A percentile compares a stretch with the other conserved stretches of the same genome.
Conservation (phyloP, 1,140 invertebrate species). For the Aphaenogaster ashmeadi region DNA sequence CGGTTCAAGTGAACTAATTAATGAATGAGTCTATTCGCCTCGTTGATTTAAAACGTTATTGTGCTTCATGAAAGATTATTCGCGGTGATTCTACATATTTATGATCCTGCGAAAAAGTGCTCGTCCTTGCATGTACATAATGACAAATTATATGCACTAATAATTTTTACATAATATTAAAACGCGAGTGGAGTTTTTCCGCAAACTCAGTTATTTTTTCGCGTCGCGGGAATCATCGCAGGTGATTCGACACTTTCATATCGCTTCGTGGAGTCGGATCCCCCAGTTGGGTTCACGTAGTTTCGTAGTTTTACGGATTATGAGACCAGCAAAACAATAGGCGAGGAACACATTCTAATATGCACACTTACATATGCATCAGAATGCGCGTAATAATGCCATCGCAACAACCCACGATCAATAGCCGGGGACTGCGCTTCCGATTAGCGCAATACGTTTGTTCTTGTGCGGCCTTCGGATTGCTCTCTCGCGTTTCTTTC, state of each 20-base stretch:
- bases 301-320: conserved; percentile 40
- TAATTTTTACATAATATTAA: not conserved
- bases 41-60: not conserved
- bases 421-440: conserved; percentile 37
- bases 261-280: not conserved
- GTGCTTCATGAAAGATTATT: not conserved
- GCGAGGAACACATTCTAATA: conserved; percentile 40
- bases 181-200: not conserved
- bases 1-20: not conserved
- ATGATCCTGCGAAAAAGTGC: not conserved
- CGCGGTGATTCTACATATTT: not conserved
- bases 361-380: conserved; percentile 62
- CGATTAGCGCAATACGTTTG: conserved; percentile 57
- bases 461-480: conserved; percentile 38
- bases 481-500: conserved; percentile 26
- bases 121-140: not conserved
- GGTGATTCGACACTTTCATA: conserved; percentile 26
- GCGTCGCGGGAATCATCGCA: not conserved
- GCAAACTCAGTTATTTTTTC: not conserved
- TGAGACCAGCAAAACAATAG: conserved; percentile 57
- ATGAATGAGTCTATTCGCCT: not conserved
- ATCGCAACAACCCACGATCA: conserved; percentile 57
- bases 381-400: conserved; percentile 62
- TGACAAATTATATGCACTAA: not conserved
- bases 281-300: not conserved